phyloP scores from a whole-genome alignment of 2,888 invertebrate genomes.

The Trilocha varians region DNA sequence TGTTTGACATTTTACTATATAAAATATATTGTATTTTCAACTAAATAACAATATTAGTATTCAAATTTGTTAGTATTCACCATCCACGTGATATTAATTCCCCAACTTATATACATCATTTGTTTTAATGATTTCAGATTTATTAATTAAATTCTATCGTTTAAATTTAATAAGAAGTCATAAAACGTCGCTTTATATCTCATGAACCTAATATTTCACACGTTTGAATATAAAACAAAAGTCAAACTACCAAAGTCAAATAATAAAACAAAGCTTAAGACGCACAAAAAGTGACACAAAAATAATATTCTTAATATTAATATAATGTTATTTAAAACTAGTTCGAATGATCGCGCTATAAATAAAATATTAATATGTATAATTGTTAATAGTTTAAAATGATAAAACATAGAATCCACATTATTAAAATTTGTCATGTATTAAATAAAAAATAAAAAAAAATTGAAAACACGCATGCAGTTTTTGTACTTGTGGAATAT shows the following conservation, averaged over 20 bases:
- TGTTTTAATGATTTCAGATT: too few species aligned
- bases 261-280: background rate
- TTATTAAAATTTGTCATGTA: too few species aligned
- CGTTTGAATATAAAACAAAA: background rate
- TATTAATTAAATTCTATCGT: background rate
- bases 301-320: too few species aligned
- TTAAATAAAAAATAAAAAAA: background rate
- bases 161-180: slow-evolving; percentile 1
- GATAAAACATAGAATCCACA: too few species aligned
- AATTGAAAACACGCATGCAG: background rate
- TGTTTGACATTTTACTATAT: too few species aligned
- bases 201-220: background rate
- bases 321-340: too few species aligned
- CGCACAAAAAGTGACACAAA: background rate
- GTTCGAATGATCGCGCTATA: too few species aligned
- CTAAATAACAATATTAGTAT: background rate
- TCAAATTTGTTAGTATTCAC: background rate
- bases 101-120: too few species aligned
- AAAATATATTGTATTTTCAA: background rate
- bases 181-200: background rate
- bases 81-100: too few species aligned
- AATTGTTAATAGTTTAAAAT: too few species aligned
- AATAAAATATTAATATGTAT: too few species aligned
- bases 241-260: slow-evolving; percentile 4
- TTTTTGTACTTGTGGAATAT: background rate